phyloP scores from a whole-genome alignment of 2,797 vertebrate species.

The Galagoides demidoff region DNA sequence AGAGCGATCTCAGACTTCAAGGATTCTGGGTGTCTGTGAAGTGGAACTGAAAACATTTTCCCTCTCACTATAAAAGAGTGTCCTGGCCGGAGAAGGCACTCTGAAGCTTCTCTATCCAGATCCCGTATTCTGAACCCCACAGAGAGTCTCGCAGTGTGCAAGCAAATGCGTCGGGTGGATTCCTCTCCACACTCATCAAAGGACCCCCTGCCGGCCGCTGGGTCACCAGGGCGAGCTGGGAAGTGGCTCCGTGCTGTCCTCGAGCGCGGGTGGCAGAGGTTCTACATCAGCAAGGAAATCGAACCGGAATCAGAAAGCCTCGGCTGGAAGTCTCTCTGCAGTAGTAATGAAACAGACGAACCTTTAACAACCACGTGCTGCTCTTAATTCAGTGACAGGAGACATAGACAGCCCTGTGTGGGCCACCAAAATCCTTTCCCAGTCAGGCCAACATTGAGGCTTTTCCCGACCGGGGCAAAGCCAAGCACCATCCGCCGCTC shows the following conservation, averaged over 20 bases:
- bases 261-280: neutral
- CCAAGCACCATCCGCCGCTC: neutral
- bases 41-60: neutral
- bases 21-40: constrained; percentile 46
- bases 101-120: constrained; percentile 1
- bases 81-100: neutral
- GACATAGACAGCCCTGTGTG: neutral
- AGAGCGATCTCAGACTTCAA: neutral
- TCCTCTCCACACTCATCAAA: neutral
- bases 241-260: neutral
- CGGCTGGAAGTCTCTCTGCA: neutral
- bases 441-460: neutral
- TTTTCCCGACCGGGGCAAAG: neutral
- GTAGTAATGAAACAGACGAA: neutral
- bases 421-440: neutral
- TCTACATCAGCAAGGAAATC: neutral
- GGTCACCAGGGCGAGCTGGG: neutral
- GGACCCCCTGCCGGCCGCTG: neutral
- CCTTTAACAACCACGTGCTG: neutral
- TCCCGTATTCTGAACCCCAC: constrained; percentile 8
- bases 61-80: neutral
- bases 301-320: neutral
- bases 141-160: constrained; percentile 45
- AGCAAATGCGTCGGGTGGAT: neutral
- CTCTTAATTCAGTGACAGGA: neutral